Conservation (phyloP, 2,113 vertebrate species). For the Dasyornis broadbenti region DNA sequence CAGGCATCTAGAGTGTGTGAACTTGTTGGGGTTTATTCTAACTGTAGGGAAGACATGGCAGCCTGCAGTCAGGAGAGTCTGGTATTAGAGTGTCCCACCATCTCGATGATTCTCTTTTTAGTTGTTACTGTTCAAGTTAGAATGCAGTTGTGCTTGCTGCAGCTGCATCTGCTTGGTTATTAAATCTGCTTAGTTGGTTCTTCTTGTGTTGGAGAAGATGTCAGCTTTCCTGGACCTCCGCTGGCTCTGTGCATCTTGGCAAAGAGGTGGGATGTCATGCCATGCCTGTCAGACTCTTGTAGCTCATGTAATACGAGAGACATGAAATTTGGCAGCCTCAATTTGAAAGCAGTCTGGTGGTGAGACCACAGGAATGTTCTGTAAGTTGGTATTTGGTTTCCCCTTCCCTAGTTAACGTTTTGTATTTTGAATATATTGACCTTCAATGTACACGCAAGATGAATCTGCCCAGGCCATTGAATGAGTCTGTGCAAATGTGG, state of each 20-base stretch:
- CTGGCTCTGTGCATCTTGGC: neutral
- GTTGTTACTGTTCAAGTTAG: neutral
- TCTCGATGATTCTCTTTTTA: neutral
- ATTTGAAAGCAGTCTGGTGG: neutral
- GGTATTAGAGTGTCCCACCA: accelerated
- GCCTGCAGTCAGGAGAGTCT: neutral
- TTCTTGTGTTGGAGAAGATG: neutral
- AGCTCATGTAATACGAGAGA: neutral
- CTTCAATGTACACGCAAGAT: neutral
- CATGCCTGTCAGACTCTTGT: neutral
- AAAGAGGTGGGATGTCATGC: neutral
- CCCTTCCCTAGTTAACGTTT: neutral
- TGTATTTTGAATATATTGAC: neutral
- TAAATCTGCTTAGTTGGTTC: neutral
- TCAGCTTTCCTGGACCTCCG: neutral
- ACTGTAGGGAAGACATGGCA: neutral
- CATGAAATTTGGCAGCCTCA: neutral
- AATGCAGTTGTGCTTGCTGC: neutral
- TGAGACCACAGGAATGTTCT: neutral
- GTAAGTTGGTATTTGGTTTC: neutral
- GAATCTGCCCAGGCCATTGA: neutral
- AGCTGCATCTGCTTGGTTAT: neutral
- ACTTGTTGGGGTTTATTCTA: neutral
- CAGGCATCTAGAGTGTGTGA: neutral
- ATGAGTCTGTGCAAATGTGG: neutral